A percentile compares a stretch with the other conserved stretches of the same genome.
Evolutionary conservation across 2,113 vertebrate genomes (phyloP).

Genomic region (Bubo bubo): DNA sequence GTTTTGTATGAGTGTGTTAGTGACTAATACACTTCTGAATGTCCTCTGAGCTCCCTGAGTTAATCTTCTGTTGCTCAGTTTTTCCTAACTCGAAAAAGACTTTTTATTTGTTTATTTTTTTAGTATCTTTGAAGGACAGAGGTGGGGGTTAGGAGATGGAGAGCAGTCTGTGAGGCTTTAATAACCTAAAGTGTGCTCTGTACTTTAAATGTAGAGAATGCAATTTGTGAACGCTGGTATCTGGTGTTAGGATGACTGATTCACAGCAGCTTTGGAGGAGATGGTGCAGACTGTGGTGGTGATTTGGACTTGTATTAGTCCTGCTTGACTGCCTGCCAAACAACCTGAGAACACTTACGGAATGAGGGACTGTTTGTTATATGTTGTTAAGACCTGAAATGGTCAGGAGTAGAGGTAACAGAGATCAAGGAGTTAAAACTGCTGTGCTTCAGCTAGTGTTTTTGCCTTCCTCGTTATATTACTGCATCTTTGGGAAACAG

Average conservation of each 20-base stretch:
- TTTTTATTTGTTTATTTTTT: background rate
- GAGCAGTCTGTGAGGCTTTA: background rate
- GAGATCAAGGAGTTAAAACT: background rate
- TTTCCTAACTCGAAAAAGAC: background rate
- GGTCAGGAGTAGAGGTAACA: fast-evolving
- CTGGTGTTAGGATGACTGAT: too few relatives aligned
- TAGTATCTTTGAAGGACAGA: background rate
- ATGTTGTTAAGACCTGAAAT: background rate
- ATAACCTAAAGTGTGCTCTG: fast-evolving
- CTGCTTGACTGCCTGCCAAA: background rate
- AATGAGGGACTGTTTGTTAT: background rate
- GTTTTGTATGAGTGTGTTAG: background rate
- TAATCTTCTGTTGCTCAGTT: background rate
- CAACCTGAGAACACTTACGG: background rate
- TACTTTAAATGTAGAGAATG: background rate
- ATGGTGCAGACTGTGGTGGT: fast-evolving
- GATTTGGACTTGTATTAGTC: background rate
- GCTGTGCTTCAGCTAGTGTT: background rate
- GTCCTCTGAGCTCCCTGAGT: background rate
- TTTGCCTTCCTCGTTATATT: background rate
- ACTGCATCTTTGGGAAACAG: background rate
- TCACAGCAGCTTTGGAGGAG: background rate
- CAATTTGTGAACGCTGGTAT: background rate
- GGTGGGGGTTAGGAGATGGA: background rate
- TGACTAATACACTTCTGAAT: background rate